Evolutionary conservation across 2,888 invertebrate species (phyloP), one percentile per base, ranked within the genome.

Genomic region (Nomada ruficornis): DNA sequence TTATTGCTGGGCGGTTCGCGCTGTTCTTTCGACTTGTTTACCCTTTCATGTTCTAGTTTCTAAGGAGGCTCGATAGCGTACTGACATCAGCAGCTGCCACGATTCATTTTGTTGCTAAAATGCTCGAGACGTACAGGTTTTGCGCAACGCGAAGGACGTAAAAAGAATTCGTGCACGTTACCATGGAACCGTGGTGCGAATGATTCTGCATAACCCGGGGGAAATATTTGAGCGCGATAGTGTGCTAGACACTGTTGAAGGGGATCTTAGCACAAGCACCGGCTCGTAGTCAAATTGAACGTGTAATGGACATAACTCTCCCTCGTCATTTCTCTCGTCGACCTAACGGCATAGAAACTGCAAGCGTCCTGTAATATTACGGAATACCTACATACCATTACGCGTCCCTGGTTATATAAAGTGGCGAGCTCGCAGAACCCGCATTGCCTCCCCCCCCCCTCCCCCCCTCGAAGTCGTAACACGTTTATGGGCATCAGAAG

Each of bases 311-410:
- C 79, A 84, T 87, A 87, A 87, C 80, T 87, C 86, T 82, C 80
- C 85, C 87, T 86, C 86, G 80, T 86, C 87, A 79, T 84, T 80
- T 50, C 67, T 67, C 77, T 54, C 64, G 44, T 79, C 85, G 52
- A 60, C 72, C 82, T 74, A 83, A 78, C 77, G 59, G 74, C 74
- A 68, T 44, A 64, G 83, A 88, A 91, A 90, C 89, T 90, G 87
- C 88, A 80, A 83, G 83, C 82, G 76, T 85, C 88, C 84, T 86
- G 86, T 91, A 91, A 91, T 91, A 90, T 91, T 90, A 90, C 90
- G 89, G 89, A 90, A 90, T 91, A 90, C 89, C 90, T 90, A 91
- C 89, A 75, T 78, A 82, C 83, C 74, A 82, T 83, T 82, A 82
- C 73, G 77, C 64, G 82, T 71, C 64, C 70, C 20, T 69, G 63